Percentiles rank a stretch among this genome's conserved stretches.
Conservation (phyloP, 2,888 invertebrate genomes). For the Luffia ferchaultella region DNA sequence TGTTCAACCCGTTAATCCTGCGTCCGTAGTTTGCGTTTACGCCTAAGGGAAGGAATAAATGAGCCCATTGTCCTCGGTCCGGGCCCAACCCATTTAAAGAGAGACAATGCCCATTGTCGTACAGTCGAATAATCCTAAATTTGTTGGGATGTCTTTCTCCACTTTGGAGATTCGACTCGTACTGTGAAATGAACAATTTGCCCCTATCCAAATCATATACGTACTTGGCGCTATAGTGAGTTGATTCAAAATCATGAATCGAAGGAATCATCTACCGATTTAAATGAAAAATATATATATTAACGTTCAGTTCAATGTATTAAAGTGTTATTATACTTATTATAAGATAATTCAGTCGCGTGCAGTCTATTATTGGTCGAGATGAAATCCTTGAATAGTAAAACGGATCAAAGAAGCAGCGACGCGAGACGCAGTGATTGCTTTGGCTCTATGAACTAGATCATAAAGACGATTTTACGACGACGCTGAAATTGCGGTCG, state of each 20-base stretch:
- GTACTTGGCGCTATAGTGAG: too few species aligned
- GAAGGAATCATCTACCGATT: too few species aligned
- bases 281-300: too few species aligned
- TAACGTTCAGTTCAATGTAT: too few species aligned
- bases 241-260: too few species aligned
- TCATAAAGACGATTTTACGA: slow-evolving; percentile 37
- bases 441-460: slow-evolving; percentile 30
- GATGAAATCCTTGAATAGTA: neutral
- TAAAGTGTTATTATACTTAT: neutral
- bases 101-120: slow-evolving; percentile 53
- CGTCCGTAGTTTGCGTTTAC: slow-evolving; percentile 39
- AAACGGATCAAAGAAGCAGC: neutral
- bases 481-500: slow-evolving; percentile 28
- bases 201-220: too few species aligned
- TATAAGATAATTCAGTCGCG: neutral
- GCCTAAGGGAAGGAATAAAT: slow-evolving; percentile 52
- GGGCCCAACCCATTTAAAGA: slow-evolving; percentile 45
- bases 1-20: slow-evolving; percentile 40
- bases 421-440: slow-evolving; percentile 27
- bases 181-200: slow-evolving; percentile 26
- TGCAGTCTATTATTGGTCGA: neutral
- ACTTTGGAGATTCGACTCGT: slow-evolving; percentile 31
- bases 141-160: slow-evolving; percentile 42
- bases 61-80: slow-evolving; percentile 45
- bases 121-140: slow-evolving; percentile 40